Conservation (phyloP, 35 echinoderm and acorn worm genomes). For the Apostichopus californicus region DNA sequence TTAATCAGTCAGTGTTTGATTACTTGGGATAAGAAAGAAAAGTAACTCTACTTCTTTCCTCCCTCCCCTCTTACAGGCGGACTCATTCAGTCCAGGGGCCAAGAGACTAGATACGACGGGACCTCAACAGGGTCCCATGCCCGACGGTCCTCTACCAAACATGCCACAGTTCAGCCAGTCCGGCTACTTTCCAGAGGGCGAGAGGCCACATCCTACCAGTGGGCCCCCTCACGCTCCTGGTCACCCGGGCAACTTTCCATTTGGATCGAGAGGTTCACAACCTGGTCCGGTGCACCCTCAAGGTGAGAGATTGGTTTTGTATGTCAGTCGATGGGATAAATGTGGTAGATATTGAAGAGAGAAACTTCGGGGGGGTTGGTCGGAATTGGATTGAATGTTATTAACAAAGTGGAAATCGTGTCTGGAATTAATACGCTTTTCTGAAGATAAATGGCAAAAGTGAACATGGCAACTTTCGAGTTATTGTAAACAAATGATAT, state of each 20-base stretch:
- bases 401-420: too few species aligned
- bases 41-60: neutral
- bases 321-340: too few species aligned
- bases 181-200: constrained; percentile 64
- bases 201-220: constrained; percentile 59
- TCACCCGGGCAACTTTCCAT: constrained; percentile 36
- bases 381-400: too few species aligned
- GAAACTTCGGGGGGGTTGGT: too few species aligned
- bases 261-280: constrained; percentile 27
- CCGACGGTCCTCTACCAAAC: constrained; percentile 39
- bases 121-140: constrained; percentile 53
- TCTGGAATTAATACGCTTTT: too few species aligned
- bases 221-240: constrained; percentile 37
- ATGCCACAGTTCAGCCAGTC: constrained; percentile 69
- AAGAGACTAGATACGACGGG: constrained; percentile 75
- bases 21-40: too few species aligned
- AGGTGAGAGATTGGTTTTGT: constrained; percentile 15
- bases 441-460: too few species aligned
- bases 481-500: too few species aligned
- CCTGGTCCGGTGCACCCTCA: constrained; percentile 46
- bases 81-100: constrained; percentile 73
- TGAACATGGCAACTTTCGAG: too few species aligned
- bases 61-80: constrained; percentile 46
- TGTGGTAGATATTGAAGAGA: too few species aligned
- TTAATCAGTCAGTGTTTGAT: too few species aligned